Conservation (phyloP, 2,113 vertebrate species). For the Marcusenius ussheri region DNA sequence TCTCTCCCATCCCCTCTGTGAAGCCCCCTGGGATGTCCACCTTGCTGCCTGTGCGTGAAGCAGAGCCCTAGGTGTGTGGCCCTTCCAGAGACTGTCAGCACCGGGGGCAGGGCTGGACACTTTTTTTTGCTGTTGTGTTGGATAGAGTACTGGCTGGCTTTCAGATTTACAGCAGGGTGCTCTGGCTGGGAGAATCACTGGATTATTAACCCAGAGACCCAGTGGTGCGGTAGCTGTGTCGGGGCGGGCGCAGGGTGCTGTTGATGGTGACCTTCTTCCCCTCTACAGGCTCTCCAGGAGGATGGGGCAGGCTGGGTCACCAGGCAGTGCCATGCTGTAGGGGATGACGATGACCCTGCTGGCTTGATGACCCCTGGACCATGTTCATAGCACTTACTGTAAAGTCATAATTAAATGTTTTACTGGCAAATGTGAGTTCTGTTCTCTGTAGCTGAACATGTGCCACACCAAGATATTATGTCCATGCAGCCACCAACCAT, state of each 20-base stretch:
- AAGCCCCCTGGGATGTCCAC: slow-evolving; percentile 48
- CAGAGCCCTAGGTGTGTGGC: slow-evolving; percentile 51
- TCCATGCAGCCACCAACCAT: background rate
- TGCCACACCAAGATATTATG: background rate
- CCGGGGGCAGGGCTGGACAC: background rate
- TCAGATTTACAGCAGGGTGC: background rate
- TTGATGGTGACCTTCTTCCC: background rate
- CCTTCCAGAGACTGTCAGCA: background rate
- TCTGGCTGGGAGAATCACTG: background rate
- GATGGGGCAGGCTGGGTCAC: background rate
- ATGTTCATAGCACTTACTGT: background rate
- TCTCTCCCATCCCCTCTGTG: slow-evolving; percentile 53
- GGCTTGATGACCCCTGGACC: background rate
- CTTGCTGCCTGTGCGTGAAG: slow-evolving; percentile 39
- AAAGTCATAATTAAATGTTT: background rate
- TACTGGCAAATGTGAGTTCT: background rate
- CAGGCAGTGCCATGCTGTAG: background rate
- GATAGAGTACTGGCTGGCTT: background rate
- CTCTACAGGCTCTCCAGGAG: background rate
- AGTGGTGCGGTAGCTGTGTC: background rate
- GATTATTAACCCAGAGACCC: background rate
- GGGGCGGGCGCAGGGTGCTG: background rate
- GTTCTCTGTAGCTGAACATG: background rate
- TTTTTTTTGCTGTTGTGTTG: background rate
- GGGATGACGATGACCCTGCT: background rate